Evolutionary conservation across 2,888 invertebrate species (phyloP).

Genomic region (Syrphus vitripennis): DNA sequence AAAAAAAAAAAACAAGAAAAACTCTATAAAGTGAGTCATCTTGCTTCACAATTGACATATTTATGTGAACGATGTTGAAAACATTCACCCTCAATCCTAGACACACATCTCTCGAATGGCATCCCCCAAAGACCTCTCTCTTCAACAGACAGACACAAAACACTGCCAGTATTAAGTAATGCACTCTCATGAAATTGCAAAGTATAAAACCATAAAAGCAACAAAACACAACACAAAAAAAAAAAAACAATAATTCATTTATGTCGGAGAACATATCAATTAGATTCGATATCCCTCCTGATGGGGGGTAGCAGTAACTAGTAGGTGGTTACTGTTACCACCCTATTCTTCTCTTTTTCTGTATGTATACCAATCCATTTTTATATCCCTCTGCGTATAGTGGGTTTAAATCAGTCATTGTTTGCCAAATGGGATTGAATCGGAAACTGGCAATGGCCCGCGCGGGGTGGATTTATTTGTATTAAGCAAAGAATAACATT

Average conservation of each 20-base stretch:
- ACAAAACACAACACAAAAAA: background rate
- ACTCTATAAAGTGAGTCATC: constrained; percentile 53
- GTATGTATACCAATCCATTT: constrained; percentile 16
- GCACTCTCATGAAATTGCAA: constrained; percentile 58
- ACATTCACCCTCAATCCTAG: constrained; percentile 30
- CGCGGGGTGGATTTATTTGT: constrained; percentile 39
- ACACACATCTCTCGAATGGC: background rate
- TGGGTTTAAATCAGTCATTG: constrained; percentile 59
- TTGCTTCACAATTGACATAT: constrained; percentile 52
- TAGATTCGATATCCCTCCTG: constrained; percentile 62
- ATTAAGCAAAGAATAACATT: constrained; percentile 41
- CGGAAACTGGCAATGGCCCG: background rate
- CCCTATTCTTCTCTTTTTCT: background rate
- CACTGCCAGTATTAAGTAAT: constrained; percentile 46
- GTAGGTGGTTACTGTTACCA: constrained; percentile 1
- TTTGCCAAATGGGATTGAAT: constrained; percentile 61
- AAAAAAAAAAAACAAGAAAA: background rate
- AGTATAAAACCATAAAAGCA: constrained; percentile 21
- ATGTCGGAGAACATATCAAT: constrained; percentile 70
- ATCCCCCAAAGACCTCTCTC: constrained; percentile 8
- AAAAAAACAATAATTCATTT: constrained; percentile 67
- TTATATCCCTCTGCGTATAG: constrained; percentile 23
- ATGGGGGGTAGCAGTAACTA: background rate
- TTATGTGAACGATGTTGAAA: constrained; percentile 43
- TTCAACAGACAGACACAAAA: constrained; percentile 47